Evolutionary conservation across 2,113 vertebrate species (phyloP), one percentile per base, ranked within the genome.

Genomic region (Cephalopholis sonnerati): DNA sequence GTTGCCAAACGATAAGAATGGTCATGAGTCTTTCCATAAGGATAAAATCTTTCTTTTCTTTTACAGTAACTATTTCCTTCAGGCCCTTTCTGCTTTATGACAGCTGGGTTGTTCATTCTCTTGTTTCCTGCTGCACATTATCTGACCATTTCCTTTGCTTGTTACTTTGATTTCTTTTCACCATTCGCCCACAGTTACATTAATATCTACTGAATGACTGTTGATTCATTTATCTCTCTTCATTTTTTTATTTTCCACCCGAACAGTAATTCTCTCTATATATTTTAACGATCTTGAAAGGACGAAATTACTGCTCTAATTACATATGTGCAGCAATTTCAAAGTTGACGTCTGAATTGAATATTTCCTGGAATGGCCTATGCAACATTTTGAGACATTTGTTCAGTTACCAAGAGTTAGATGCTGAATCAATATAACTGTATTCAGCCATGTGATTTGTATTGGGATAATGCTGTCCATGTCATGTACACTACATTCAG

Each of bases 81-180:
- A 5, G n/a, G 72, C 10, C 22, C 4, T 29, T 22, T 64, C 15
- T 22, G 51, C 36, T 18, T 83, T 74, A 20, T 7, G 51, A 70
- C 39, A 66, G 74, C 79, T 7, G 25, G 68, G 76, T 53, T 54
- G 82, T 81, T 71, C 44, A 41, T 71, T 62, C 17, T 24, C 57
- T 74, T 27, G 17, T 76, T 71, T 66, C 54, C 36, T 16, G 71
- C 44, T 53, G 11, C 20, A 65, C 50, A 41, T 58, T 51, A 63
- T 75, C 54, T 63, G 5, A 24, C 70, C 63, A 72, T 81, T 82
- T 65, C 39, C 61, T 73, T 76, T 87, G 76, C 81, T 84, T 85
- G 44, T 46, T 54, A 44, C 13, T 51, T n/a, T 65, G 15, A 1
- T 16, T 32, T 46, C 59, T 32, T 65, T 71, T 36, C 29, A 29